Conservation (phyloP, 2,113 vertebrate genomes). For the Pluvialis apricaria region DNA sequence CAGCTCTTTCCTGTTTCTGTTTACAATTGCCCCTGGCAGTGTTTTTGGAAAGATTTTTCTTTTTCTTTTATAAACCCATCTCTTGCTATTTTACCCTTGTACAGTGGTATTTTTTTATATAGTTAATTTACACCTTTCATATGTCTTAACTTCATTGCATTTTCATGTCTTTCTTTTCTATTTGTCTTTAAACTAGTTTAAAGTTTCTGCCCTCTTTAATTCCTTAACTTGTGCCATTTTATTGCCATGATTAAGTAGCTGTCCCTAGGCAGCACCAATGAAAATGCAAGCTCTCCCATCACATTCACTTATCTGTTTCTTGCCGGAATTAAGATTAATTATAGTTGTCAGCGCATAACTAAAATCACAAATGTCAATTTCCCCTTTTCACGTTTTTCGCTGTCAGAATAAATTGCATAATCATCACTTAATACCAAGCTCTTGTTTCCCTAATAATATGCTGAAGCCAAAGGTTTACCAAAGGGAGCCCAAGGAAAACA, state of each 20-base stretch:
- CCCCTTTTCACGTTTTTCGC: constrained; percentile 50
- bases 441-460: constrained; percentile 57
- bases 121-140: background rate
- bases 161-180: background rate
- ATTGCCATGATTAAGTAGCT: constrained; percentile 26
- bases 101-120: background rate
- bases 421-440: constrained; percentile 63
- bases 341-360: constrained; percentile 60
- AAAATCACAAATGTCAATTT: constrained; percentile 67
- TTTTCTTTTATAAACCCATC: background rate
- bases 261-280: constrained; percentile 24
- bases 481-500: constrained; percentile 50
- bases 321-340: constrained; percentile 65
- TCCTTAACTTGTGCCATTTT: background rate
- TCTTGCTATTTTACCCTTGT: background rate
- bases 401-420: constrained; percentile 71
- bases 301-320: constrained; percentile 49
- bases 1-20: background rate
- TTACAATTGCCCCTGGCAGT: background rate
- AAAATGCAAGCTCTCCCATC: constrained; percentile 45
- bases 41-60: background rate
- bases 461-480: constrained; percentile 45
- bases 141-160: background rate
- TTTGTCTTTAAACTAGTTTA: background rate
- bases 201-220: background rate